Evolutionary conservation across 2,888 invertebrate genomes (phyloP).

Genomic region (Pardosa pseudoannulata): DNA sequence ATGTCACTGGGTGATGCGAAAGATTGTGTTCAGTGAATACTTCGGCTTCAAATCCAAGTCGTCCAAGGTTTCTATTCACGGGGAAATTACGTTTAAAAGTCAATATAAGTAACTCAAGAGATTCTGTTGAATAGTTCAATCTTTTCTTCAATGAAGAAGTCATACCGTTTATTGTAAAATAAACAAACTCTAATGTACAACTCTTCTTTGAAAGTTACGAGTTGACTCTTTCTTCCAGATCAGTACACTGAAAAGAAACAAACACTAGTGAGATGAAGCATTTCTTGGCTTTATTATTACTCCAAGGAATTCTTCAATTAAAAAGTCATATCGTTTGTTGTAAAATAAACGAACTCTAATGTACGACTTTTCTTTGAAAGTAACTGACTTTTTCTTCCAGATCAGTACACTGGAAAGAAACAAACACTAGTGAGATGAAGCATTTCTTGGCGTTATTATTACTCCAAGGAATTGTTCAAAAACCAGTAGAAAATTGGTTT

Average conservation of each 20-base stretch:
- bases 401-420: background rate
- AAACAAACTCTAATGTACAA: conserved; percentile 3
- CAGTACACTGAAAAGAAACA: background rate
- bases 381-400: background rate
- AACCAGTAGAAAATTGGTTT: background rate
- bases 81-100: background rate
- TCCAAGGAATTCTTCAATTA: background rate
- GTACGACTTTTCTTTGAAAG: background rate
- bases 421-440: background rate
- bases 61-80: background rate
- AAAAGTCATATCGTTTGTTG: background rate
- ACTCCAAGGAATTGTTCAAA: background rate
- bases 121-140: background rate
- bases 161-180: background rate
- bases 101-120: background rate
- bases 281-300: background rate
- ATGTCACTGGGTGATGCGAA: background rate
- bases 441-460: background rate
- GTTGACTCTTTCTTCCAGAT: background rate
- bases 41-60: background rate
- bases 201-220: background rate
- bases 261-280: background rate
- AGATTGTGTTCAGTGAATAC: background rate
- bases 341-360: background rate
- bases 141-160: background rate